Conservation (phyloP, 2,113 vertebrate genomes). For the Bungarus multicinctus region DNA sequence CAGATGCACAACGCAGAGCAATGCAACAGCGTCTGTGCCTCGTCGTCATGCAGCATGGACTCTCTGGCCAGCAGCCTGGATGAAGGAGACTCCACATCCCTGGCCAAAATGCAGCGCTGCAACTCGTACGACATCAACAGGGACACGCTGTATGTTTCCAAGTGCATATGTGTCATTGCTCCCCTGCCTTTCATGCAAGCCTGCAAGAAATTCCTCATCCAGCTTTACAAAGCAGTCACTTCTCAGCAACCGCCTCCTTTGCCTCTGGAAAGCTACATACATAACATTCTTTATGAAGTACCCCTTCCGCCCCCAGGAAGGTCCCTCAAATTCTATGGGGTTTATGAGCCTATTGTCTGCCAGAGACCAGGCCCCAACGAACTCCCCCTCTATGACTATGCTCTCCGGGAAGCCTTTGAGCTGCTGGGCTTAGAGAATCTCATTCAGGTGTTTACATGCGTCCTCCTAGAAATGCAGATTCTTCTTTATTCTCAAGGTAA, state of each 20-base stretch:
- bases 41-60: constrained; percentile 94
- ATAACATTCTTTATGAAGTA: constrained; percentile 96
- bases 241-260: constrained; percentile 87
- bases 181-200: constrained; percentile 96
- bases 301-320: constrained; percentile 90
- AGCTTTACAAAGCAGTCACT: constrained; percentile 86
- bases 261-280: constrained; percentile 95
- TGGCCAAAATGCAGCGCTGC: constrained; percentile 73
- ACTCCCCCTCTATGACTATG: constrained; percentile 89
- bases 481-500: constrained; percentile 95
- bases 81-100: constrained; percentile 80
- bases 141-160: constrained; percentile 92
- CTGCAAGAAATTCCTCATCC: constrained; percentile 88
- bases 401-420: constrained; percentile 84
- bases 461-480: constrained; percentile 96
- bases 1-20: constrained; percentile 97
- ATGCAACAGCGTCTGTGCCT: constrained; percentile 77
- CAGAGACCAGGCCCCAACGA: constrained; percentile 88
- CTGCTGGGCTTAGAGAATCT: constrained; percentile 92
- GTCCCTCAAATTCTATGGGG: constrained; percentile 91
- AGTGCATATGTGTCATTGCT: constrained; percentile 92
- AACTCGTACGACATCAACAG: constrained; percentile 84
- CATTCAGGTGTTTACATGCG: constrained; percentile 93
- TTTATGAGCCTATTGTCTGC: constrained; percentile 91
- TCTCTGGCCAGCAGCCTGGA: constrained; percentile 88